Conservation (phyloP, 2,888 invertebrate species). For the Gisinianus flammeolus region DNA sequence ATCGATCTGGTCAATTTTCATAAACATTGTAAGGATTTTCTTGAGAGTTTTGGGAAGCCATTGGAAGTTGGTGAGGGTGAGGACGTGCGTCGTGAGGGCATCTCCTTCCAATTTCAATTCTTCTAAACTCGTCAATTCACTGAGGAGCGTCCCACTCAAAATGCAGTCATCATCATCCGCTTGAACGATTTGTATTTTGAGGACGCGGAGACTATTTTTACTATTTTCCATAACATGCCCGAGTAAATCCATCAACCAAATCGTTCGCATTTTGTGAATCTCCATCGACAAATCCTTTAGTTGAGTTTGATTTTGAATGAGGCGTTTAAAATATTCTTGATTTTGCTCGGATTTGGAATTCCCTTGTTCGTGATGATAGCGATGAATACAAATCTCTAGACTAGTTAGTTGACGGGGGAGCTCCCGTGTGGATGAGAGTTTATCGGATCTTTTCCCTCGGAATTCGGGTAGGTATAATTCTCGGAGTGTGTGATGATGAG, state of each 20-base stretch:
- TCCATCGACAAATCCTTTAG: conserved; percentile 15
- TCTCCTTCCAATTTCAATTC: conserved; percentile 28
- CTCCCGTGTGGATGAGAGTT: background rate
- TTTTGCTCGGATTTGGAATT: conserved; percentile 15
- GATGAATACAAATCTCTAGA: conserved; percentile 22
- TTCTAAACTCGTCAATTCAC: conserved; percentile 19
- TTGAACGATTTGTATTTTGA: conserved; percentile 21
- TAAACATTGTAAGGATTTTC: conserved; percentile 30
- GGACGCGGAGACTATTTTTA: background rate
- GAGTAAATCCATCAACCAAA: conserved; percentile 13
- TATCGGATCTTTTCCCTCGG: conserved; percentile 12
- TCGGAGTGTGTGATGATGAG: conserved; percentile 5
- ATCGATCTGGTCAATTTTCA: conserved; percentile 22
- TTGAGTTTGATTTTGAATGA: conserved; percentile 4
- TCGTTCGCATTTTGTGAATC: conserved; percentile 24
- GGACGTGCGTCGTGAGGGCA: conserved; percentile 17
- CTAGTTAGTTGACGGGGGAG: background rate
- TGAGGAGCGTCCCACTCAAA: conserved; percentile 12
- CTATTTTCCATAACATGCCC: background rate
- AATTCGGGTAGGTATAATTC: conserved; percentile 29
- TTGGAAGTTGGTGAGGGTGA: background rate
- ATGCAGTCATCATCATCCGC: conserved; percentile 22
- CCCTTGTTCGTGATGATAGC: conserved; percentile 9
- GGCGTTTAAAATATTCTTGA: conserved; percentile 11
- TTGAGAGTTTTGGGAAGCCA: conserved; percentile 21